Evolutionary conservation across 1,140 invertebrate genomes (phyloP).

Genomic region (Drosophila varians): DNA sequence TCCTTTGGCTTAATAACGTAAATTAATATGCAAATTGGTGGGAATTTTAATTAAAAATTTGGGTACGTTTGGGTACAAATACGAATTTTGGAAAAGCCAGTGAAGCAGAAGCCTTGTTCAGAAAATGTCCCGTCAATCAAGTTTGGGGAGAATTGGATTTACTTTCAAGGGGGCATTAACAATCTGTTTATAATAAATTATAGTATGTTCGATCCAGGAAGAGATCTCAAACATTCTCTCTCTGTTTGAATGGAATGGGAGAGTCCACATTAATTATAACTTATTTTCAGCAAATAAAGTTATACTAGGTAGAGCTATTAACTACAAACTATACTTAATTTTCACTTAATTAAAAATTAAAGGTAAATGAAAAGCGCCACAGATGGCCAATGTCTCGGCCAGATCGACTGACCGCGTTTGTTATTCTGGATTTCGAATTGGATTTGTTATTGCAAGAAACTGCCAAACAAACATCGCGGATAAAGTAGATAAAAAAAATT

Average conservation of each 20-base stretch:
- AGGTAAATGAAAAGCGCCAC: conserved; percentile 6
- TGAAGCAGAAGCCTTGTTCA: background rate
- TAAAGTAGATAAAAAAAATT: conserved; percentile 56
- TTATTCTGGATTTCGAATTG: conserved; percentile 37
- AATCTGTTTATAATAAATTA: too few species aligned
- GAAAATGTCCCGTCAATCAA: background rate
- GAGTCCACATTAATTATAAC: background rate
- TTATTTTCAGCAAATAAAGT: background rate
- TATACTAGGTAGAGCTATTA: too few species aligned
- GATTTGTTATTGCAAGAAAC: conserved; percentile 2
- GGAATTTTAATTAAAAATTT: conserved; percentile 54
- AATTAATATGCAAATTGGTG: conserved; percentile 74
- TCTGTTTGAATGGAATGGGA: background rate
- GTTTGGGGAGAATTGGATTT: background rate
- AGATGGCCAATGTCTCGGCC: conserved; percentile 61
- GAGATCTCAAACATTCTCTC: background rate
- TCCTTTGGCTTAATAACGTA: conserved; percentile 44
- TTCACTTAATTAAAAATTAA: background rate
- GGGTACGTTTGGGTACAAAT: conserved; percentile 6
- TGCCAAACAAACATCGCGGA: conserved; percentile 34
- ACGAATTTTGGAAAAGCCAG: background rate
- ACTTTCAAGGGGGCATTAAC: too few species aligned
- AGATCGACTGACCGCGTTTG: conserved; percentile 22
- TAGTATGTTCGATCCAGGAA: too few species aligned
- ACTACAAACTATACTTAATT: background rate